Evolutionary conservation across 2,113 vertebrate genomes (phyloP).

Genomic region (Noctilio leporinus): DNA sequence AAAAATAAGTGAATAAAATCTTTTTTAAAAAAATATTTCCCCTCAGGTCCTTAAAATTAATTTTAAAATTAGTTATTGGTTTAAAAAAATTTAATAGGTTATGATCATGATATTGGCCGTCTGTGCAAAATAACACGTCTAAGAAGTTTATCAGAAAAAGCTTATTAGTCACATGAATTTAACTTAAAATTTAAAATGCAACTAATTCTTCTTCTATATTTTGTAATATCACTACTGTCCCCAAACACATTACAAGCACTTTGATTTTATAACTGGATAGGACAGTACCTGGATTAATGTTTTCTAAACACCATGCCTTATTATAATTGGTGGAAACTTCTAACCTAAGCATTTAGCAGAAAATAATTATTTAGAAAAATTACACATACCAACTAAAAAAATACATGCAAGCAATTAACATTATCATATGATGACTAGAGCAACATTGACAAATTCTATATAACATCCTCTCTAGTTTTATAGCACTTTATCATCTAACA

Average conservation of each 20-base stretch:
- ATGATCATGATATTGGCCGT: not conserved
- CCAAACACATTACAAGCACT: not conserved
- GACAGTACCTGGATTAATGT: not conserved
- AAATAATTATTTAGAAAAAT: conserved; percentile 22
- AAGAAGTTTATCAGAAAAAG: not conserved
- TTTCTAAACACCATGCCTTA: not conserved
- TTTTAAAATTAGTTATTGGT: not conserved
- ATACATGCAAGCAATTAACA: not conserved
- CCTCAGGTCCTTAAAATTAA: not conserved
- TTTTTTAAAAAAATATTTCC: not conserved
- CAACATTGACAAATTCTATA: not conserved
- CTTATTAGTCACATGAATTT: not conserved
- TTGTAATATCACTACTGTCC: not conserved
- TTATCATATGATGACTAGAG: not conserved
- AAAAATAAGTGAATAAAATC: no score
- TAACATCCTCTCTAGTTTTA: not conserved
- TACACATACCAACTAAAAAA: not conserved
- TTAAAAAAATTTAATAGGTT: not conserved
- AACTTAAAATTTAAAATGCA: conserved; percentile 22
- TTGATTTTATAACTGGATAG: not conserved
- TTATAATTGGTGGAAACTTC: not conserved
- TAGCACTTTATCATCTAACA: not conserved
- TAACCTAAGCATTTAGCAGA: conserved; percentile 22
- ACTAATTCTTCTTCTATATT: not conserved
- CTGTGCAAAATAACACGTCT: conserved; percentile 16